Percentiles rank a stretch among this genome's conserved stretches.
Conservation (phyloP, 2,888 invertebrate species). For the Synergus gifuensis region DNA sequence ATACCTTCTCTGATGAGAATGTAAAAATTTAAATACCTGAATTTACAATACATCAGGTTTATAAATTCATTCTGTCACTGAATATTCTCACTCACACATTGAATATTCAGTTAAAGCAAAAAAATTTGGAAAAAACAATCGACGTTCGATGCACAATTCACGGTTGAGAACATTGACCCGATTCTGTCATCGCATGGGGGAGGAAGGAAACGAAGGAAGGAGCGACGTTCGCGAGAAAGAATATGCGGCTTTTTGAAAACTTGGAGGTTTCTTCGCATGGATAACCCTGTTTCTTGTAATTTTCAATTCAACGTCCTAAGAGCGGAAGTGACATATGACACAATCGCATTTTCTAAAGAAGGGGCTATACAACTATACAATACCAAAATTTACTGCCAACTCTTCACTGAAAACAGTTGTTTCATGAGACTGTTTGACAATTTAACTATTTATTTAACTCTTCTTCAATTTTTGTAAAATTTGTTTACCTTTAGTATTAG, state of each 20-base stretch:
- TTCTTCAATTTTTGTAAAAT: too few relatives aligned
- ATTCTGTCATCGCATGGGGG: slow-evolving; percentile 23
- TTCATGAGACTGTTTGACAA: too few relatives aligned
- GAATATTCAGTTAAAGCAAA: background rate
- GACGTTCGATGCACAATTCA: slow-evolving; percentile 6
- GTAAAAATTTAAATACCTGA: background rate
- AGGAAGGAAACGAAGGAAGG: background rate
- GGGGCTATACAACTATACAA: background rate
- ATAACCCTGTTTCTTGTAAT: slow-evolving; percentile 1
- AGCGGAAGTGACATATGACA: background rate
- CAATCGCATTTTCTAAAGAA: background rate
- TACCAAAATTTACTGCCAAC: background rate
- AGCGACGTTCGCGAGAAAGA: background rate
- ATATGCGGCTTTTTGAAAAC: slow-evolving; percentile 12
- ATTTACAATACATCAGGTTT: background rate
- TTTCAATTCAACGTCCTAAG: background rate
- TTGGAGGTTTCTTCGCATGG: slow-evolving; percentile 27
- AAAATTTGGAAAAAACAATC: background rate
- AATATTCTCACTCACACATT: background rate
- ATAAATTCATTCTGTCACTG: background rate
- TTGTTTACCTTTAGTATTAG: background rate
- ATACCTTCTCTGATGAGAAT: too few relatives aligned
- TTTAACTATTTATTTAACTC: too few relatives aligned
- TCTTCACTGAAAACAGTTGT: background rate
- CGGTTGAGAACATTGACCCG: slow-evolving; percentile 26